Base-by-base conservation (phyloP, 2,797 vertebrate genomes). In the Gallinago stenura region DNA sequence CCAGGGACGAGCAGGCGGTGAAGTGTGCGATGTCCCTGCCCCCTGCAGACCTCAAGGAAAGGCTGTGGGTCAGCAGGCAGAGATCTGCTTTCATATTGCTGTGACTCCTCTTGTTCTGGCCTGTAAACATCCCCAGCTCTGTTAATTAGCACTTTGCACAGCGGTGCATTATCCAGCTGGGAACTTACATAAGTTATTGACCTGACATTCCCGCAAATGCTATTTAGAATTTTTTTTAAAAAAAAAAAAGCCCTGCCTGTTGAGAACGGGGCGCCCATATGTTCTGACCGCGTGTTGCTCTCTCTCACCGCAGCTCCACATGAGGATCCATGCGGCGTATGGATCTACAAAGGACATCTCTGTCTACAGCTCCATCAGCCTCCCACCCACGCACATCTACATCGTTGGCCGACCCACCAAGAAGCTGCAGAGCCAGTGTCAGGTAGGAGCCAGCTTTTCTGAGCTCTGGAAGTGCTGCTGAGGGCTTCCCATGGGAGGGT, bases 331-430 rank as follows among this genome's bases (percentile, higher is more conserved):
- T 4, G 99, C 99, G 0, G 99, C 99, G 4, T 99, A 99, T 0
- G 99, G 99, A 80, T 99, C 99, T 77, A 99, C 99, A 54, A 99
- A 99, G 98, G 99, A 99, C 96, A 99, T 99, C 97, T 99, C 99
- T 0, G 99, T 99, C 93, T 99, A 99, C 98, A 99, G 98, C 92
- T 95, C 99, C 97, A 99, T 99, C 92, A 99, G 98, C 96, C 97
- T 99, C 95, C 98, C 98, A 2, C 97, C 99, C 85, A 98, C 98
- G 6, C 99, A 99, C 95, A 99, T 99, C 97, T 99, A 99, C 98
- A 99, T 99, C 0, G 99, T 99, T 3, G 99, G 99, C 56, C 98
- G 99, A 83, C 98, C 99, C 61, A 99, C 99, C 93, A 99, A 99
- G 98, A 99, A 99, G 97, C 98, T 99, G 98, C 99, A 99, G 97